Conservation (phyloP, 1,140 invertebrate genomes). For the Aphaenogaster floridana region DNA sequence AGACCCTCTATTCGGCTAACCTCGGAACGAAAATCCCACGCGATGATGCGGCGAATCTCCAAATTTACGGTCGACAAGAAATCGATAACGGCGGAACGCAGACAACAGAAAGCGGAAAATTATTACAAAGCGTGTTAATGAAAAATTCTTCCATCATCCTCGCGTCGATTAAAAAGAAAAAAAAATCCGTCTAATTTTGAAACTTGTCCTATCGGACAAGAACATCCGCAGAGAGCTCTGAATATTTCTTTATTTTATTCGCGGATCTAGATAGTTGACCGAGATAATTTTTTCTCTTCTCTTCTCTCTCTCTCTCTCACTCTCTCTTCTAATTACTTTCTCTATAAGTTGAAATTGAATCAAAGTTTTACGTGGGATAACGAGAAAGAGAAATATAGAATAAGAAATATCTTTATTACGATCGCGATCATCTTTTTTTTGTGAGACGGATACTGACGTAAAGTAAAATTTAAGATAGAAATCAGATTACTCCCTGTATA, state of each 20-base stretch:
- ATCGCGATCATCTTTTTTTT: neutral
- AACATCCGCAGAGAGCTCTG: neutral
- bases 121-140: neutral
- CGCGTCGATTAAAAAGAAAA: neutral
- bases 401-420: neutral
- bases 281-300: neutral
- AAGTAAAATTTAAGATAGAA: neutral
- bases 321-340: conserved; percentile 6
- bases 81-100: conserved; percentile 23
- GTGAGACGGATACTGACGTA: neutral
- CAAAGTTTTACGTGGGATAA: conserved; percentile 4
- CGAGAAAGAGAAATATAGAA: neutral
- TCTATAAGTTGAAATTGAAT: conserved; percentile 21
- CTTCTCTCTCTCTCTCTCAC: neutral
- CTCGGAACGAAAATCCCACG: conserved; percentile 46
- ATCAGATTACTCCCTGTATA: neutral
- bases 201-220: neutral
- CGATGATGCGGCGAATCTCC: conserved; percentile 41
- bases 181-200: neutral
- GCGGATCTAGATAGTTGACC: neutral
- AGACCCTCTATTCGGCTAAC: neutral
- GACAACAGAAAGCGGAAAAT: neutral
- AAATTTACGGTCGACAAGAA: conserved; percentile 39
- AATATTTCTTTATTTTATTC: conserved; percentile 13
- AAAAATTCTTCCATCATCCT: neutral